These are phyloP conservation scores for Syrista parreyssii DNA, from an alignment of 2,888 invertebrate species.

Conservation along the genomic window DNA sequence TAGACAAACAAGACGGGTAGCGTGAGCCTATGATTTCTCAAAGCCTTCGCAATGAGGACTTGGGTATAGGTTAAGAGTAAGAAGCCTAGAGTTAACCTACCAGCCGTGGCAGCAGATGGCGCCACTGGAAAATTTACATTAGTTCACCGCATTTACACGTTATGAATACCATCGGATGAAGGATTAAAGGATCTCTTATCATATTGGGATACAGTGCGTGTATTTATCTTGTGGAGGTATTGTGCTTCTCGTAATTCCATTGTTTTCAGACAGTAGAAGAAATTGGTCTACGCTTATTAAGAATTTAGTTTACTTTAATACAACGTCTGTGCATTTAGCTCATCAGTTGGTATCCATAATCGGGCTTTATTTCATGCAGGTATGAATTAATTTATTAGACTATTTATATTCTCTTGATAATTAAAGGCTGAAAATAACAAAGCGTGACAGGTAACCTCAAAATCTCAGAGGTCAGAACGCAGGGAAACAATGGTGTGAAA, in stretches of 20 bases:
- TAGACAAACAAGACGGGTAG: conserved; percentile 41
- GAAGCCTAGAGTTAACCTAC: not conserved
- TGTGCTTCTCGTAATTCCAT: not conserved
- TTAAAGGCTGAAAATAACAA: not conserved
- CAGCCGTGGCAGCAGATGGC: conserved; percentile 3
- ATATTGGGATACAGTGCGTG: not conserved
- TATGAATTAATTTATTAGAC: no score
- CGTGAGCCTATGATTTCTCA: not conserved
- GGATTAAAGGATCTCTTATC: not conserved
- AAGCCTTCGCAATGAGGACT: not conserved
- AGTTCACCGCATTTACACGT: conserved; percentile 24
- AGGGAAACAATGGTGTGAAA: conserved; percentile 30
- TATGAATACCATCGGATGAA: conserved; percentile 28
- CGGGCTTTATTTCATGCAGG: not conserved
- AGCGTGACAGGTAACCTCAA: not conserved
- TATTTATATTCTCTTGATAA: not conserved
- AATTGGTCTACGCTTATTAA: not conserved
- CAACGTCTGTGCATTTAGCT: not conserved
- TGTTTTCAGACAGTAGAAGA: no score
- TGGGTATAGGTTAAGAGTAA: not conserved
- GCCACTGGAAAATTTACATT: conserved; percentile 44
- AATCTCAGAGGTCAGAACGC: not conserved
- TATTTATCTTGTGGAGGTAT: not conserved
- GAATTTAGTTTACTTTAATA: not conserved
- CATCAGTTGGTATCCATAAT: not conserved